Percentiles rank a stretch among this genome's conserved stretches.
These are phyloP conservation scores for Brachyhypopomus occidentalis DNA, from an alignment of 2,113 vertebrate species.

Conservation along the genomic window DNA sequence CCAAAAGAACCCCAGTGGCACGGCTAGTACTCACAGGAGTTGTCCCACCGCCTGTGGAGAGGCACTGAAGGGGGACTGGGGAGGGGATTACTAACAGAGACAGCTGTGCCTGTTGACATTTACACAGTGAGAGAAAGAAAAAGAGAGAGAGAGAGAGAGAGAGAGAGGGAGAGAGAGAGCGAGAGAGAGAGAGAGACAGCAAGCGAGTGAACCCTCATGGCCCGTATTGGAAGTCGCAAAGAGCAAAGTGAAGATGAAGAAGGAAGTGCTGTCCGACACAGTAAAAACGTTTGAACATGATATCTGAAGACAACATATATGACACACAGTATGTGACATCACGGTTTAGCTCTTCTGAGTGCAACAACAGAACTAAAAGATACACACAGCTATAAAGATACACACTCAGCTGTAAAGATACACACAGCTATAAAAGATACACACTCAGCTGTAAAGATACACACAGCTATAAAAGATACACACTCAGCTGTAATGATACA, in stretches of 20 bases:
- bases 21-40: background rate
- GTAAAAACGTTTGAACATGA: too few relatives aligned
- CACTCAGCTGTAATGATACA: too few relatives aligned
- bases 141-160: constrained; percentile 2
- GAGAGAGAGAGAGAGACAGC: constrained; percentile 5
- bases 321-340: too few relatives aligned
- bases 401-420: too few relatives aligned
- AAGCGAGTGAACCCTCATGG: background rate
- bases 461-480: too few relatives aligned
- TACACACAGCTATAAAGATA: too few relatives aligned
- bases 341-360: too few relatives aligned
- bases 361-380: too few relatives aligned
- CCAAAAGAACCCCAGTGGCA: background rate
- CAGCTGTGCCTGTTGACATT: constrained; percentile 42
- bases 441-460: too few relatives aligned
- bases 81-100: constrained; percentile 39
- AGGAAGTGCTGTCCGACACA: too few relatives aligned
- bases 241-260: background rate
- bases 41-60: background rate
- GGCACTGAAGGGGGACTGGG: background rate
- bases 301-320: too few relatives aligned
- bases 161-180: constrained; percentile 5
- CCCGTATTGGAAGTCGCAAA: background rate
- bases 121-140: constrained; percentile 8
- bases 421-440: too few relatives aligned